A percentile compares a stretch with the other conserved stretches of the same genome.
These are phyloP conservation scores for Penaeus vannamei DNA, from an alignment of 1,140 invertebrate genomes.

Conservation along the genomic window DNA sequence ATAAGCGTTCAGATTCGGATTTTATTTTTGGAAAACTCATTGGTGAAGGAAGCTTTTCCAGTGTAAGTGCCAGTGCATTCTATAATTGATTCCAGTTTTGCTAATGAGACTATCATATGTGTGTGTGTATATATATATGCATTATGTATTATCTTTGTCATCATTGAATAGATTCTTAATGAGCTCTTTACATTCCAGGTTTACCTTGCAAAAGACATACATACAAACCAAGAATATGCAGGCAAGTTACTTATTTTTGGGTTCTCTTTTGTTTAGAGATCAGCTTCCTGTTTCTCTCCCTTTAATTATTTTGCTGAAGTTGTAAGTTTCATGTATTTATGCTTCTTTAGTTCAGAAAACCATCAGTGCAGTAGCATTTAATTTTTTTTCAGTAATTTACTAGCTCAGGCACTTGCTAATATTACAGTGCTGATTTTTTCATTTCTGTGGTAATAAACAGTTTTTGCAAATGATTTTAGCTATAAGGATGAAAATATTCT, in stretches of 20 bases:
- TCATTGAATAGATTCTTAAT: not conserved
- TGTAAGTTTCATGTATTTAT: too few relatives aligned
- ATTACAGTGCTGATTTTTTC: too few relatives aligned
- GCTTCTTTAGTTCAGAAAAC: too few relatives aligned
- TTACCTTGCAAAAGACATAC: conserved; percentile 93
- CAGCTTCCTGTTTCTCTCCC: too few relatives aligned
- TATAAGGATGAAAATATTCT: too few relatives aligned
- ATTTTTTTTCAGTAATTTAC: too few relatives aligned
- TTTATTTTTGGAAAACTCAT: conserved; percentile 96
- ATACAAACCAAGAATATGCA: conserved; percentile 90
- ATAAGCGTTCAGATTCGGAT: conserved; percentile 76
- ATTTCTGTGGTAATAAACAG: too few relatives aligned
- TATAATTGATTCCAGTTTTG: conserved; percentile 34
- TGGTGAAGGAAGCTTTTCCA: conserved; percentile 97
- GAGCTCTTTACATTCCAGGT: conserved; percentile 76
- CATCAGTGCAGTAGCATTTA: too few relatives aligned
- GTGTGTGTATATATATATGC: not conserved
- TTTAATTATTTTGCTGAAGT: too few relatives aligned
- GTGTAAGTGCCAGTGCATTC: conserved; percentile 76
- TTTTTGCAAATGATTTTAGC: too few relatives aligned
- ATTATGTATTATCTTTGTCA: not conserved
- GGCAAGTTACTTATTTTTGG: conserved; percentile 79
- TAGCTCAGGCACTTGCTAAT: too few relatives aligned
- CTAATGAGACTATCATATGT: not conserved
- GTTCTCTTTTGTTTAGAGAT: too few relatives aligned